Evolutionary conservation across 2,113 vertebrate genomes (phyloP).

Genomic region (Arenaria interpres): DNA sequence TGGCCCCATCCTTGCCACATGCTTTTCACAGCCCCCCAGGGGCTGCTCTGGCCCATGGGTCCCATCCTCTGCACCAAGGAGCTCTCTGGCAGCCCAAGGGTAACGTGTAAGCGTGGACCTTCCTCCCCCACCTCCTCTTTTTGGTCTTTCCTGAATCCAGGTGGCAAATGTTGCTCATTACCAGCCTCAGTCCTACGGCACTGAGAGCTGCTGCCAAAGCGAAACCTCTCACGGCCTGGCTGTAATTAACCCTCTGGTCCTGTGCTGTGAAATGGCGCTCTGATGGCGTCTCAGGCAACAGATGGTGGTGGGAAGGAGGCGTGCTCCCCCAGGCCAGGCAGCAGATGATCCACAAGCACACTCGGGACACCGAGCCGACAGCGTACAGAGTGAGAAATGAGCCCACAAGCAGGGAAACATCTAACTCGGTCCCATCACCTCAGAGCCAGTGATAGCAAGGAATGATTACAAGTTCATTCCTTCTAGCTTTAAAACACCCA

Average conservation of each 20-base stretch:
- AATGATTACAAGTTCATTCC: not conserved
- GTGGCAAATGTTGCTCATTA: slow-evolving; percentile 20
- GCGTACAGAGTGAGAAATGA: not conserved
- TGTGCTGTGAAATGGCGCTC: not conserved
- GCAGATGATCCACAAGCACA: not conserved
- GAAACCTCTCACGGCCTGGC: not conserved
- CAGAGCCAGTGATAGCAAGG: not conserved
- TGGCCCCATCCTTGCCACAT: not conserved
- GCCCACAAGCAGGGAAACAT: not conserved
- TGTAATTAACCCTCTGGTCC: slow-evolving; percentile 22
- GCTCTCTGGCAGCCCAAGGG: not conserved
- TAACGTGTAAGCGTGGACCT: not conserved
- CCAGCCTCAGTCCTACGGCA: not conserved
- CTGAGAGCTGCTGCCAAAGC: not conserved
- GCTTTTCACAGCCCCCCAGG: not conserved
- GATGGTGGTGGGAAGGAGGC: not conserved
- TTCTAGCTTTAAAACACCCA: not conserved
- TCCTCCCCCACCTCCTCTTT: not conserved
- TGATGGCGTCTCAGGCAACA: slow-evolving; percentile 17
- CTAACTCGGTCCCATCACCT: not conserved
- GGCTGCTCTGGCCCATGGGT: not conserved
- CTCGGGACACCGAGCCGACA: not conserved
- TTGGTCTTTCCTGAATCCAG: slow-evolving; percentile 21
- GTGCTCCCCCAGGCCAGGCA: not conserved
- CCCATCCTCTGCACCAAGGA: not conserved